Percentiles rank a stretch among this genome's conserved stretches.
Evolutionary conservation across 1,140 invertebrate species (phyloP).

Genomic region (Bombyx mandarina): DNA sequence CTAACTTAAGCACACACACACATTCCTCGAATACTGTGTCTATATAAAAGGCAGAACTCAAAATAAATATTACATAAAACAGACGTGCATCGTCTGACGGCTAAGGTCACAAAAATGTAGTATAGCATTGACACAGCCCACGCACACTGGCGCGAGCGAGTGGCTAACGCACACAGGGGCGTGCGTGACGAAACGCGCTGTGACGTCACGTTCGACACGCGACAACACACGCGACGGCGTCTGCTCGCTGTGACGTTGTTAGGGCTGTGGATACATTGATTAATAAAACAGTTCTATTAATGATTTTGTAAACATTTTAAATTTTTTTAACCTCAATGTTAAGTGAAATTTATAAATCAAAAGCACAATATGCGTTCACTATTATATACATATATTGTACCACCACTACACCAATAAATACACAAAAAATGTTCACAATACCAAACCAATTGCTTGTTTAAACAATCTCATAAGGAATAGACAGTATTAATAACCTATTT

Average conservation of each 20-base stretch:
- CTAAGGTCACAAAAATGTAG: conserved; percentile 61
- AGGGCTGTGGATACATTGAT: background rate
- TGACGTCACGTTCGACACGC: conserved; percentile 58
- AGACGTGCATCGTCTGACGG: conserved; percentile 27
- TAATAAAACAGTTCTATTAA: background rate
- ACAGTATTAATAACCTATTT: too few species aligned
- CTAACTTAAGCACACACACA: too few species aligned
- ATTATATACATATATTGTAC: too few species aligned
- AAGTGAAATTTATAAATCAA: background rate
- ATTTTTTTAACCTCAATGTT: background rate
- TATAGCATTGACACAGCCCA: conserved; percentile 48
- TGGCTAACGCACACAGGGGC: conserved; percentile 14
- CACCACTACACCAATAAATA: too few species aligned
- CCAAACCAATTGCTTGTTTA: too few species aligned
- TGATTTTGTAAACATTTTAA: background rate
- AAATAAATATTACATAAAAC: too few species aligned
- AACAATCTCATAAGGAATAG: too few species aligned
- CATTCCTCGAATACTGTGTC: too few species aligned
- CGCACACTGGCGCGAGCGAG: conserved; percentile 26
- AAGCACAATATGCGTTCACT: too few species aligned
- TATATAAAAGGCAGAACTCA: too few species aligned
- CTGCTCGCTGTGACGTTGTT: conserved; percentile 40
- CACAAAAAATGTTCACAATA: too few species aligned
- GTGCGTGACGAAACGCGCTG: conserved; percentile 38
- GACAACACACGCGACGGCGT: conserved; percentile 53